A percentile compares a stretch with the other conserved stretches of the same genome.
Conservation (phyloP, 2,888 invertebrate species). For the Sarcophaga variegata region DNA sequence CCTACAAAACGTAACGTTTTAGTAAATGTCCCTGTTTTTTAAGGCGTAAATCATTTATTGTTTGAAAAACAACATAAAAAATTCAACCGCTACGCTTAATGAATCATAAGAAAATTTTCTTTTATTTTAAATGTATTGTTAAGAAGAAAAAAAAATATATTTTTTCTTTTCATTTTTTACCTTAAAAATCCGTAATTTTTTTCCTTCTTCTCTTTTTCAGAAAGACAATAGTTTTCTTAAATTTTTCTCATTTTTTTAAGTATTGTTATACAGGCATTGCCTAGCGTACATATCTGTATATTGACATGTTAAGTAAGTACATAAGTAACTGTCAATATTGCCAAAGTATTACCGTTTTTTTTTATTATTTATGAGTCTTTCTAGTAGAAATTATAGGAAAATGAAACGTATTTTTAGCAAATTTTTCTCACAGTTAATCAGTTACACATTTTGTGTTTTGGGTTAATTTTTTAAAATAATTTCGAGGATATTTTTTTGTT, state of each 20-base stretch:
- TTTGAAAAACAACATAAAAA: slow-evolving; percentile 6
- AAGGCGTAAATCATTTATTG: slow-evolving; percentile 56
- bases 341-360: slow-evolving; percentile 52
- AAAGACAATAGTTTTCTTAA: slow-evolving; percentile 48
- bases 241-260: not conserved
- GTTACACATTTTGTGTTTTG: not conserved
- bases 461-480: slow-evolving; percentile 18
- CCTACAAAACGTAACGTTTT: slow-evolving; percentile 25
- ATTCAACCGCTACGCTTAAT: slow-evolving; percentile 66
- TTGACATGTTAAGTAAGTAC: slow-evolving; percentile 57
- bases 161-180: slow-evolving; percentile 51
- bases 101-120: slow-evolving; percentile 65
- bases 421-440: slow-evolving; percentile 65
- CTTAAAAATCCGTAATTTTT: slow-evolving; percentile 66
- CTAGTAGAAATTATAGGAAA: not conserved
- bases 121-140: slow-evolving; percentile 35
- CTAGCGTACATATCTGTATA: not conserved
- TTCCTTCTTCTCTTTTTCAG: slow-evolving; percentile 38
- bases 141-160: slow-evolving; percentile 51
- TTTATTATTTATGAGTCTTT: not conserved
- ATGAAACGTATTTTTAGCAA: slow-evolving; percentile 66
- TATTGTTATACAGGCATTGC: slow-evolving; percentile 17
- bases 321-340: slow-evolving; percentile 55
- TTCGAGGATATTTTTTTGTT: not conserved
- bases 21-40: slow-evolving; percentile 34